A percentile compares a stretch with the other conserved stretches of the same genome.
phyloP scores from a whole-genome alignment of 2,888 invertebrate species.

The Acheta domesticus region DNA sequence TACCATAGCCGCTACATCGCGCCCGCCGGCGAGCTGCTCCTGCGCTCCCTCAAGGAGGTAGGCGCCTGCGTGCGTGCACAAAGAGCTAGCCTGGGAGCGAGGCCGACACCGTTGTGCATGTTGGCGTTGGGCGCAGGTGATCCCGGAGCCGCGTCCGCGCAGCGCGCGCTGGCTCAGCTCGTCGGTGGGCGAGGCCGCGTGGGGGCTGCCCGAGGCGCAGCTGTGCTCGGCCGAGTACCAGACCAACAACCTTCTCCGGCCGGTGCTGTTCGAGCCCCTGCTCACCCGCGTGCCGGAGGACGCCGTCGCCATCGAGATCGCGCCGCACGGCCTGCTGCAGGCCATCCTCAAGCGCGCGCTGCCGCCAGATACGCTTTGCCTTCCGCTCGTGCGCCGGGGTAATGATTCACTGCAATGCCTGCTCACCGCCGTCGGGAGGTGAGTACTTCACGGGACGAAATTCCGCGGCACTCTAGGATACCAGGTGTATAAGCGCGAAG shows the following conservation, averaged over 20 bases:
- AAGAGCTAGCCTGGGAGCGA: too few relatives aligned
- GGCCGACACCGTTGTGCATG: slow-evolving; percentile 55
- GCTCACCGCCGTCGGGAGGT: slow-evolving; percentile 64
- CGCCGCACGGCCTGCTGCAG: slow-evolving; percentile 85
- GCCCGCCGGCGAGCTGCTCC: slow-evolving; percentile 44
- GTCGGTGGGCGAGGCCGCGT: slow-evolving; percentile 69
- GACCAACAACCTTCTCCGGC: slow-evolving; percentile 60
- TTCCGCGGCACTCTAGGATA: neutral
- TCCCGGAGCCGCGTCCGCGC: slow-evolving; percentile 63
- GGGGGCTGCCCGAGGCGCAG: slow-evolving; percentile 63
- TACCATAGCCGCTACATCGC: too few relatives aligned
- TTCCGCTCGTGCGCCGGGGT: slow-evolving; percentile 71
- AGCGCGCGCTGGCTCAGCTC: slow-evolving; percentile 81
- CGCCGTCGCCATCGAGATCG: slow-evolving; percentile 82
- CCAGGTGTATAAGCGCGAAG: neutral
- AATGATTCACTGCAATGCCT: slow-evolving; percentile 62
- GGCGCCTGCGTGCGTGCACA: slow-evolving; percentile 25
- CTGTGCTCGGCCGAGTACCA: slow-evolving; percentile 83
- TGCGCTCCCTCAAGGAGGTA: slow-evolving; percentile 46
- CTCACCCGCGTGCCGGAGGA: slow-evolving; percentile 72
- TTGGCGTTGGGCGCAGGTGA: slow-evolving; percentile 50
- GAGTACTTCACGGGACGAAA: slow-evolving; percentile 39
- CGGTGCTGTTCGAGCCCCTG: slow-evolving; percentile 42
- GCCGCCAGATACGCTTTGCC: slow-evolving; percentile 64
- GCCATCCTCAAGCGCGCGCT: slow-evolving; percentile 79